Base-by-base conservation (phyloP, 1,140 invertebrate species). In the Anthonomus grandis region DNA sequence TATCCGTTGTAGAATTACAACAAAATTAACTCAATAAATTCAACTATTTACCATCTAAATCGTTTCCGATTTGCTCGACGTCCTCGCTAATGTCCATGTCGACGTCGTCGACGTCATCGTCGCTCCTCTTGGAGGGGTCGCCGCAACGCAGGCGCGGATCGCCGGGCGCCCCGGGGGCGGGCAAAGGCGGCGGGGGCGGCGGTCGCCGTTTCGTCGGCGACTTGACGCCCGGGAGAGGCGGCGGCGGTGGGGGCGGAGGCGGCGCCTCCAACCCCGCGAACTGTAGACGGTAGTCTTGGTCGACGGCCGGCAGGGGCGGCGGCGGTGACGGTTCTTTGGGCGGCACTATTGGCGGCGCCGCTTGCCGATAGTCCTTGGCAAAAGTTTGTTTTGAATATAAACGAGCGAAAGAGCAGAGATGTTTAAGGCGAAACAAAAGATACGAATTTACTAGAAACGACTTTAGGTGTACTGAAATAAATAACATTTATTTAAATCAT, bases 21-120 rank as follows among this genome's bases (percentile, higher is more conserved):
- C n/a, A n/a, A n/a, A n/a, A n/a, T n/a, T n/a, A n/a, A n/a, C n/a
- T n/a, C n/a, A n/a, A n/a, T n/a, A n/a, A n/a, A n/a, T n/a, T n/a
- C n/a, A n/a, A n/a, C n/a, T n/a, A n/a, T n/a, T n/a, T n/a, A n/a
- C n/a, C n/a, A n/a, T n/a, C n/a, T n/a, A n/a, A n/a, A n/a, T n/a
- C n/a, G n/a, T n/a, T n/a, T n/a, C n/a, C n/a, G n/a, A n/a, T n/a
- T n/a, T 17, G 17, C 4, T 84, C 54, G 8, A 57, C 19, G n/a
- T 86, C 84, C 58, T 86, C 84, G 17, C 83, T 86, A 75, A 86
- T 79, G 45, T 87, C 84, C 85, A 87, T 87, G 54, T 87, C 85
- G 24, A 86, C 79, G 61, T 78, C 82, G 63, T 82, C 82, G 5
- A 83, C 80, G 70, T 81, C 85, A 10, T 58, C 56, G 15, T 22